phyloP scores from a whole-genome alignment of 1,140 invertebrate genomes.

The Polypedilum pembai region DNA sequence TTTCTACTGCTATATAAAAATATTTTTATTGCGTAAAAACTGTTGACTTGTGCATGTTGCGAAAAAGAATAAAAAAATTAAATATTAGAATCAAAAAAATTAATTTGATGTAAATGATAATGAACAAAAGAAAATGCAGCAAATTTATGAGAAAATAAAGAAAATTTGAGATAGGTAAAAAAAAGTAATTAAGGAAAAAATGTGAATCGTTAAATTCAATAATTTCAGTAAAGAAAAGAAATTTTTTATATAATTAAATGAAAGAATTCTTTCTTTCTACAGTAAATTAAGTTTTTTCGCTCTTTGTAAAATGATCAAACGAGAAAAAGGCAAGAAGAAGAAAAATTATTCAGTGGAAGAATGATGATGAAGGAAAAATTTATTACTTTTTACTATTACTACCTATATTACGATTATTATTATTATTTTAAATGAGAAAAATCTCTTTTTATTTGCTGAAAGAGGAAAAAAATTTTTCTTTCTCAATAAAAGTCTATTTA shows the following conservation, averaged over 20 bases:
- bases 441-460: not conserved
- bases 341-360: slow-evolving; percentile 17
- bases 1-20: too few relatives aligned
- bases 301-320: too few relatives aligned
- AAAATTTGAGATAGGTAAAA: not conserved
- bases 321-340: not conserved
- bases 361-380: not conserved
- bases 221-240: not conserved
- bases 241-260: too few relatives aligned
- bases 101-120: not conserved
- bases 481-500: slow-evolving; percentile 19
- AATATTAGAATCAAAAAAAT: not conserved
- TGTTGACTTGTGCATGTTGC: slow-evolving; percentile 10
- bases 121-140: not conserved
- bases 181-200: not conserved
- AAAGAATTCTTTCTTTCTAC: too few relatives aligned
- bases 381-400: slow-evolving; percentile 2
- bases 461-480: not conserved
- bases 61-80: not conserved
- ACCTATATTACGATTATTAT: not conserved
- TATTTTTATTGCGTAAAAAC: not conserved
- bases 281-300: not conserved
- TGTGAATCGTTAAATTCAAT: not conserved
- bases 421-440: not conserved
- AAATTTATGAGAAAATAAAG: not conserved